Evolutionary conservation across 2,113 vertebrate genomes (phyloP), one percentile per base, ranked within the genome.

Genomic region (Neolamprologus sp.): DNA sequence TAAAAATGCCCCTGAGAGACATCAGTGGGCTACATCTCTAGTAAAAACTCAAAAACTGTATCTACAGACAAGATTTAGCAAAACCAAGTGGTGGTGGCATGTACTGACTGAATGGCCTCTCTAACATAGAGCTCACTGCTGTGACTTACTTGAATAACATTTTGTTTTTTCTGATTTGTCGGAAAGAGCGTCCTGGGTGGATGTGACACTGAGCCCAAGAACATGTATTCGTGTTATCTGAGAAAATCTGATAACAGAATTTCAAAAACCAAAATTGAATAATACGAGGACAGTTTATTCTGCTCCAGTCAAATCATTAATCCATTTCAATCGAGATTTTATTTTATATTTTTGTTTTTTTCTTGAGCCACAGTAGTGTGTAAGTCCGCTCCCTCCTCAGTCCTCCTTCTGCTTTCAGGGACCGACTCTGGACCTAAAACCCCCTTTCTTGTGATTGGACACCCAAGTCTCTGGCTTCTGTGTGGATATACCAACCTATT

Each of bases 91-190:
- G 90, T 90, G 95, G 94, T 92, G 95, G 81, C 30, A n/a, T 93
- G 94, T 40, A 75, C 54, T 9, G 53, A 71, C 51, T 90, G 90
- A 94, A 88, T 82, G 51, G 47, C 88, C 97, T 97, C 93, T 96
- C 96, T 95, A 94, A 82, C 89, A 96, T 96, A 96, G 93, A 96
- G 94, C 97, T 97, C 98, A 98, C 98, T 98, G 98, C 98, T 99
- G 98, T 98, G 98, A 98, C 97, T 98, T 96, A 97, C 92, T 47
- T 95, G 94, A 94, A 96, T 96, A 91, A 88, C 93, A 92, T 78
- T 89, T 84, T 82, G 14, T 84, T 94, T 84, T 96, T 88, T 89
- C 94, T 96, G n/a, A 57, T 82, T 96, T 95, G 93, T 96, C 93
- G 93, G 58, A 95, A 81, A 92, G n/a, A 21, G 75, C 53, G 82